These are phyloP conservation scores for Galago senegalensis DNA, from an alignment of 2,797 vertebrate genomes.

Conservation along the genomic window DNA sequence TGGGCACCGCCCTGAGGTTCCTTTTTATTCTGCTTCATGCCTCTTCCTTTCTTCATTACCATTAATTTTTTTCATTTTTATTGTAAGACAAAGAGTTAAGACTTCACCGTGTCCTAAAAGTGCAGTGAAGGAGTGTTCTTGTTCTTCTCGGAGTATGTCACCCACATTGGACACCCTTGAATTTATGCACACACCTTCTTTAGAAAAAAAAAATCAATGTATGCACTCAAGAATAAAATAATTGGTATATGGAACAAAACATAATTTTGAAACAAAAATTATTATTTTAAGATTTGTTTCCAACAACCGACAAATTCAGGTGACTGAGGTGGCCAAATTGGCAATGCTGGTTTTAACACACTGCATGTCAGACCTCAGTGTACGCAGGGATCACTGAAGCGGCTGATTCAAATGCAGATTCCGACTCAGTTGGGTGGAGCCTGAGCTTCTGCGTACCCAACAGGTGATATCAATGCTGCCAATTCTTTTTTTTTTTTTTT, in stretches of 20 bases:
- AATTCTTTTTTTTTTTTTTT: too few relatives aligned
- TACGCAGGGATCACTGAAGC: not conserved
- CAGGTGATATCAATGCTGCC: accelerated
- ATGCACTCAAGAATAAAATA: not conserved
- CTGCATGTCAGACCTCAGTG: not conserved
- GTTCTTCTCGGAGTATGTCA: not conserved
- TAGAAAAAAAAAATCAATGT: not conserved
- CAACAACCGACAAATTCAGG: not conserved
- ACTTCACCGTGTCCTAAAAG: not conserved
- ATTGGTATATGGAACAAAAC: not conserved
- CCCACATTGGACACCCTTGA: not conserved
- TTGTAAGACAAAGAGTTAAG: not conserved
- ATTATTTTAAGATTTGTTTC: not conserved
- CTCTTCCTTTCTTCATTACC: not conserved
- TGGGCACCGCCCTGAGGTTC: not conserved
- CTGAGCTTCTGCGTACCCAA: not conserved
- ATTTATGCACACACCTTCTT: not conserved
- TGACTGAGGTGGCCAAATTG: not conserved
- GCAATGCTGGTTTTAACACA: not conserved
- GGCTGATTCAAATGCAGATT: not conserved
- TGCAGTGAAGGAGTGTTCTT: not conserved
- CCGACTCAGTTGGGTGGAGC: not conserved
- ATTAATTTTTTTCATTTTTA: slow-evolving; percentile 4
- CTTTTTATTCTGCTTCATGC: not conserved
- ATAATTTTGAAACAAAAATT: not conserved